Evolutionary conservation across 2,797 vertebrate genomes (phyloP), one percentile per base, ranked within the genome.

Genomic region (Tragelaphus eurycerus): DNA sequence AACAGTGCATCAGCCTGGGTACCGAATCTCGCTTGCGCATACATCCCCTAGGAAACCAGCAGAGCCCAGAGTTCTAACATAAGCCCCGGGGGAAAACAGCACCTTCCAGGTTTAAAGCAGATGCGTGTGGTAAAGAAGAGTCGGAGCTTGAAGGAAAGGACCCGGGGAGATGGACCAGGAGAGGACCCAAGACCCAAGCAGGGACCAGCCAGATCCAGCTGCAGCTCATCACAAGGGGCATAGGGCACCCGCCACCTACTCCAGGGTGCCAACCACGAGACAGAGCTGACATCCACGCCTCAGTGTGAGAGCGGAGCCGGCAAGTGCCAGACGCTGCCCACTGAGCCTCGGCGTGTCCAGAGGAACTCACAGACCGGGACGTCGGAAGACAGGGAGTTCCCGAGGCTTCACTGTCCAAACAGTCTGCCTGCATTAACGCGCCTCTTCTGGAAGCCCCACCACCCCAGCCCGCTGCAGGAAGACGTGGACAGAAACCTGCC

Each of bases 41-140:
- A 29, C n/a, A 21, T 21, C 21, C 62, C 43, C 6, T 7, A 19
- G n/a, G 23, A 50, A 46, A 27, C 60, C 50, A 55, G 14, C 10
- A 11, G 46, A 46, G 34, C 16, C 54, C 19, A 2, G 25, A 21
- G 54, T n/a, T n/a, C 55, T 71, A 71, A 38, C 19, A 71, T 23
- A 21, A 55, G 12, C 8, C 46, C 46, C 5, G 0, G 67, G 67
- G 34, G 48, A 11, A 16, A 48, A 21, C 0, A 17, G 27, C 3
- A 0, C 1, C 0, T 2, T 15, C 1, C 4, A 23, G 12, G 17
- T 15, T 46, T 14, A 38, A 71, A 23, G 79, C n/a, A 29, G 29
- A 19, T 3, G 7, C 0, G 0, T 0, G 0, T 0, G 1, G 15
- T 48, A 14, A 82, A 62, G 27, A 29, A 27, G 19, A 34, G 34